A percentile compares a stretch with the other conserved stretches of the same genome.
Evolutionary conservation across 2,113 vertebrate species (phyloP).

Genomic region (Pyrgilauda ruficollis): DNA sequence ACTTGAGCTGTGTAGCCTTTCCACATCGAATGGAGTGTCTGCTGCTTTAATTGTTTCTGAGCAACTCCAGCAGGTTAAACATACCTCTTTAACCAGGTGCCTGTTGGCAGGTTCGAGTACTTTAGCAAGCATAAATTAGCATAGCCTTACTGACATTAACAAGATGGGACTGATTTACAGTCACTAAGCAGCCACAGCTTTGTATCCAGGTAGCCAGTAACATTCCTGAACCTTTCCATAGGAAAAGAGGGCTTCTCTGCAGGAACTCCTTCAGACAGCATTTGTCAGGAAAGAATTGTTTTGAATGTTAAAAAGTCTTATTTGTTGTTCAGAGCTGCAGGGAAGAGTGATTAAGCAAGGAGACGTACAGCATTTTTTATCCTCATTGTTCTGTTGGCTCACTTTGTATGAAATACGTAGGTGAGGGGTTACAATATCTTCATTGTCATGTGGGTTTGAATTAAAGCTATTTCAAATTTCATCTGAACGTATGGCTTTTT

Average conservation of each 20-base stretch:
- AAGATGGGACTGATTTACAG: slow-evolving; percentile 25
- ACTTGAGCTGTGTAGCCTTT: not conserved
- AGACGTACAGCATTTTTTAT: not conserved
- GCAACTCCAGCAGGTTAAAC: slow-evolving; percentile 32
- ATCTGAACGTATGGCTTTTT: not conserved
- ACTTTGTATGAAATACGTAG: slow-evolving; percentile 2
- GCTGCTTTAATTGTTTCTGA: slow-evolving; percentile 37
- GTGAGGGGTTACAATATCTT: not conserved
- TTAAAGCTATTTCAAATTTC: slow-evolving; percentile 25
- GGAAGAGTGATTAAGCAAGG: slow-evolving; percentile 17
- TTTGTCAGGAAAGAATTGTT: not conserved
- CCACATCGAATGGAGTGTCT: not conserved
- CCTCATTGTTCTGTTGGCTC: not conserved
- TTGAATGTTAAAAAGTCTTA: not conserved
- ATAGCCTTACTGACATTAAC: slow-evolving; percentile 12
- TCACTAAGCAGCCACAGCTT: not conserved
- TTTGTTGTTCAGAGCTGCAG: not conserved
- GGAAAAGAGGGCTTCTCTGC: not conserved
- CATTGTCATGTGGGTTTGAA: slow-evolving; percentile 21
- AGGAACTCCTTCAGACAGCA: not conserved
- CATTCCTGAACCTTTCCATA: not conserved
- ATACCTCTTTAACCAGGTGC: slow-evolving; percentile 17
- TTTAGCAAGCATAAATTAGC: slow-evolving; percentile 49
- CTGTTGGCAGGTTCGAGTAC: slow-evolving; percentile 7
- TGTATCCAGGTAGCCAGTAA: not conserved